Conservation (phyloP, 2,888 invertebrate species). For the Zygogramma bicolorata region DNA sequence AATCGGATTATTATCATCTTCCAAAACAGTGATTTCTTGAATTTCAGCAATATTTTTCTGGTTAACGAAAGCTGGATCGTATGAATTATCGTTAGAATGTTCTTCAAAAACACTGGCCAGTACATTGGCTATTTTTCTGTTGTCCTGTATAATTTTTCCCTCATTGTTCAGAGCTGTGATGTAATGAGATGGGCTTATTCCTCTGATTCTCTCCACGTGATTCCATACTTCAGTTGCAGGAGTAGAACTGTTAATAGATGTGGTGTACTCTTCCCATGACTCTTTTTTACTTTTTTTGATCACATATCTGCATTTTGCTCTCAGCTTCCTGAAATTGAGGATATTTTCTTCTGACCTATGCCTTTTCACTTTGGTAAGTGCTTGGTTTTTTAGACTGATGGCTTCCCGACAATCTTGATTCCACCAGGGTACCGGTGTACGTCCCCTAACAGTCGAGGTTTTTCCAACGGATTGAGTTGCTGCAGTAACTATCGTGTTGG, state of each 20-base stretch:
- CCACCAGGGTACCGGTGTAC: constrained; percentile 20
- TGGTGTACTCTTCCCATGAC: not conserved
- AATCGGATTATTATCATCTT: not conserved
- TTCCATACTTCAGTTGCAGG: constrained; percentile 5
- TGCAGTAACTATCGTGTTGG: not conserved
- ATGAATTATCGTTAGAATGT: not conserved
- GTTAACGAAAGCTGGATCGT: not conserved
- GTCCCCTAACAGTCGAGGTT: not conserved
- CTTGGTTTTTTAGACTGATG: not conserved
- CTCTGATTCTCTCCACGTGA: not conserved
- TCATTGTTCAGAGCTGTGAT: not conserved
- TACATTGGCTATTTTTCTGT: not conserved
- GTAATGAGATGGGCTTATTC: not conserved
- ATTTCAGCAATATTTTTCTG: not conserved
- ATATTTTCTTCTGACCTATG: not conserved
- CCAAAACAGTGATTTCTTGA: not conserved
- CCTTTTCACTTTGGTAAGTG: constrained; percentile 11
- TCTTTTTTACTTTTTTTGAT: not conserved
- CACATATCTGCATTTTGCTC: not conserved
- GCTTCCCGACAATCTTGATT: constrained; percentile 14
- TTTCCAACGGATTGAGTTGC: not conserved
- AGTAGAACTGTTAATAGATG: not conserved
- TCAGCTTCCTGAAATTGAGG: not conserved
- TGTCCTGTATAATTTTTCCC: not conserved
- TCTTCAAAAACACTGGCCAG: not conserved